Evolutionary conservation across 2,113 vertebrate species (phyloP), one percentile per base, ranked within the genome.

Genomic region (Chlamydotis undulata): DNA sequence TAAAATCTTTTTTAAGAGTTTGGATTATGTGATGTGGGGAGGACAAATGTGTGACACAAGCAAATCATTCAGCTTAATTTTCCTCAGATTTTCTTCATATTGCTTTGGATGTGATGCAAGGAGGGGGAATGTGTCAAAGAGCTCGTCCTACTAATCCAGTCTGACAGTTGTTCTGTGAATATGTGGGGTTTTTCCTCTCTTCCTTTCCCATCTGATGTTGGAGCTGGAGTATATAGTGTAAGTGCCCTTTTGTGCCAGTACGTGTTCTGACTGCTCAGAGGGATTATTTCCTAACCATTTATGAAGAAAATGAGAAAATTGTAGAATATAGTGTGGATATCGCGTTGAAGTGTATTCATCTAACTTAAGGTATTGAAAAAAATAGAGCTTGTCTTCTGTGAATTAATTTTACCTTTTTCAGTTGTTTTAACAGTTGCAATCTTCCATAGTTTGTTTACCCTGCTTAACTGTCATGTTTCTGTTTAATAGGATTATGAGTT

Each of bases 401-500:
- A 91, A 71, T 90, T 93, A 57, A 67, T 79, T 52, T 84, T 83
- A 78, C 12, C 13, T 14, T 24, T 81, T 81, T 63, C 33, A 71
- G 21, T 47, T 86, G 10, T 69, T 75, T 65, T 67, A 90, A 52
- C 28, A 61, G 16, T 41, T 65, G 26, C 18, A 19, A 4, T 87
- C 12, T 93, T 71, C 33, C 76, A 22, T 33, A 50, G 22, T n/a
- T 81, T 88, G 33, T 65, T 90, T 67, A 69, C 13, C 24, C 31
- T 67, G 5, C 52, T 90, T 83, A 94, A 76, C 23, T 87, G 18
- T 89, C 63, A 19, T 61, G 1, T 83, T 75, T 83, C 69, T 97
- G 87, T 79, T 97, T 93, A 80, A 98, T 96, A 99, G 99, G 99
- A 99, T 97, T 98, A 98, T 97, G 99, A 99, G 83, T 96, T 99